A percentile compares a stretch with the other conserved stretches of the same genome.
These are phyloP conservation scores for Lates calcarifer DNA, from an alignment of 2,113 vertebrate genomes.

Conservation along the genomic window DNA sequence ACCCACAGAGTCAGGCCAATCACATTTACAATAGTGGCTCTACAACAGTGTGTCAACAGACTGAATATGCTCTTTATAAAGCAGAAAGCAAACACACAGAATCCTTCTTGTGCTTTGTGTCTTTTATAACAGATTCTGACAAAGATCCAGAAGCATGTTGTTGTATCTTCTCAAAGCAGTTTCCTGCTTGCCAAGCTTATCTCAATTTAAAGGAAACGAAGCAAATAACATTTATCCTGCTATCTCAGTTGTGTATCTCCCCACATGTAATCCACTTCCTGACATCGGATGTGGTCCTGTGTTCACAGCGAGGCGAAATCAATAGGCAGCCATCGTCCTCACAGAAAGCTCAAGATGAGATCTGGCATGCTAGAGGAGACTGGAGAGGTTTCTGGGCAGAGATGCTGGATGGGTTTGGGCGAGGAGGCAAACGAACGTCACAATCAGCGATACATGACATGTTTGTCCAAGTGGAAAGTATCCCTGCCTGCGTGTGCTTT, in stretches of 20 bases:
- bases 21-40: neutral
- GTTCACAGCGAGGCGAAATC: conserved; percentile 64
- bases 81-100: neutral
- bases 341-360: conserved; percentile 46
- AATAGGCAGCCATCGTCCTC: conserved; percentile 42
- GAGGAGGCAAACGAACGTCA: neutral
- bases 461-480: conserved; percentile 54
- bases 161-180: conserved; percentile 15
- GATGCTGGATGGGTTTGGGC: neutral
- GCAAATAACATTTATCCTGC: conserved; percentile 49
- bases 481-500: conserved; percentile 38
- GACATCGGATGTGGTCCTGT: conserved; percentile 60
- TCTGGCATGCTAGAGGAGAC: neutral
- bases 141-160: conserved; percentile 9
- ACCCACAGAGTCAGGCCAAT: conserved; percentile 9
- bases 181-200: conserved; percentile 42
- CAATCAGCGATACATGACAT: conserved; percentile 32
- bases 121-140: conserved; percentile 12
- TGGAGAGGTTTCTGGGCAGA: conserved; percentile 25
- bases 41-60: conserved; percentile 12
- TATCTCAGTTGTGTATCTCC: conserved; percentile 52
- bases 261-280: conserved; percentile 66
- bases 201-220: conserved; percentile 47
- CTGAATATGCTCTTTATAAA: conserved; percentile 16
- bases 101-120: neutral